A percentile compares a stretch with the other conserved stretches of the same genome.
phyloP scores from a whole-genome alignment of 2,113 vertebrate genomes.

The Danionella cerebrum region DNA sequence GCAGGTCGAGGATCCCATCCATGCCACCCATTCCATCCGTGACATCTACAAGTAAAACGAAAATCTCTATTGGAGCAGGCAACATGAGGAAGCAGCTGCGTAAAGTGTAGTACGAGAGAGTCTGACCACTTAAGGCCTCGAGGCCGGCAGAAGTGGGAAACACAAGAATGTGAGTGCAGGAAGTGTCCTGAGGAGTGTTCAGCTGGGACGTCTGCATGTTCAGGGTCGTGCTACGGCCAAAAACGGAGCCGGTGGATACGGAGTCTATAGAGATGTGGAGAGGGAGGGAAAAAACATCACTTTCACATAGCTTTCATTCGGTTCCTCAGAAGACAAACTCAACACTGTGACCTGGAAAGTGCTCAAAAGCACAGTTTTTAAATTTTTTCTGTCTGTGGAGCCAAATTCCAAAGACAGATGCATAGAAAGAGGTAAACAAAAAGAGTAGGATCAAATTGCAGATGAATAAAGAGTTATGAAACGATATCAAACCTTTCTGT shows the following conservation, averaged over 20 bases:
- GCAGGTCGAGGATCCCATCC: slow-evolving; percentile 85
- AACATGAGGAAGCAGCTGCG: no score
- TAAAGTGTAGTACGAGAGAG: background rate
- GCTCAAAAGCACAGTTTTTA: no score
- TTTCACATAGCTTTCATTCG: background rate
- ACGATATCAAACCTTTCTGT: no score
- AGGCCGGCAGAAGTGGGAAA: slow-evolving; percentile 94
- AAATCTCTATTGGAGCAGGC: background rate
- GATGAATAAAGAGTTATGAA: no score
- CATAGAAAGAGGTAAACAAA: no score
- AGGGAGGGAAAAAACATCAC: background rate
- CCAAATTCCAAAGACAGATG: no score
- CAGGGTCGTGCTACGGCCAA: slow-evolving; percentile 91
- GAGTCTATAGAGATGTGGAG: slow-evolving; percentile 53
- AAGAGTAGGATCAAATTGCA: no score
- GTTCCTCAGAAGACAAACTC: background rate
- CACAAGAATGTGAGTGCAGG: slow-evolving; percentile 94
- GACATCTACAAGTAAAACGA: slow-evolving; percentile 66
- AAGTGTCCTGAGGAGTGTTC: slow-evolving; percentile 94
- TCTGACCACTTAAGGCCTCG: slow-evolving; percentile 79
- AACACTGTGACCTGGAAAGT: background rate
- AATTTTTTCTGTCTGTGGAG: no score
- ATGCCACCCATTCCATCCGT: slow-evolving; percentile 74
- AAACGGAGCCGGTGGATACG: slow-evolving; percentile 91
- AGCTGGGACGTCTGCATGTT: slow-evolving; percentile 96